phyloP scores from a whole-genome alignment of 2,797 vertebrate species.

The Siniperca undulata region DNA sequence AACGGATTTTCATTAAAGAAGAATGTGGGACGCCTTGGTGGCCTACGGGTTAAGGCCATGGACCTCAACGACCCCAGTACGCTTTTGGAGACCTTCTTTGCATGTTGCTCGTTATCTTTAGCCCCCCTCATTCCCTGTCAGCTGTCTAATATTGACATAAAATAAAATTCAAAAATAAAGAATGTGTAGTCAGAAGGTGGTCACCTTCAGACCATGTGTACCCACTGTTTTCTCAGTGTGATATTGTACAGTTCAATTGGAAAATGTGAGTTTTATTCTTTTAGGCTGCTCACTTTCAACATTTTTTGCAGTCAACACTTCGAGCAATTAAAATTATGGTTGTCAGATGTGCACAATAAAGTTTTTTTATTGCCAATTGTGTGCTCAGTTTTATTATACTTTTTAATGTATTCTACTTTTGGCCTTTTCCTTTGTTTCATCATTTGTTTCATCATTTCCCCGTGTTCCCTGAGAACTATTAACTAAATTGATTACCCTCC shows the following conservation, averaged over 20 bases:
- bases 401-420: slow-evolving; percentile 4
- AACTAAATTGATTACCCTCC: neutral
- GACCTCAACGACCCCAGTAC: neutral
- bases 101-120: neutral
- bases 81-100: neutral
- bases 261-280: neutral
- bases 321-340: neutral
- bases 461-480: neutral
- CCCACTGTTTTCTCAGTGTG: neutral
- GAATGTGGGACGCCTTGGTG: neutral
- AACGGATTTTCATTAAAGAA: neutral
- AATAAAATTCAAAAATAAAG: neutral
- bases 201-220: neutral
- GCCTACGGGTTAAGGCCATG: neutral
- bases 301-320: neutral
- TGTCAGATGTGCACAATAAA: slow-evolving; percentile 1
- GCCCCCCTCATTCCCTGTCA: neutral
- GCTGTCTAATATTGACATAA: neutral
- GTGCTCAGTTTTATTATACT: neutral
- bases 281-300: neutral
- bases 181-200: neutral
- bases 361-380: neutral
- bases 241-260: neutral
- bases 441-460: neutral
- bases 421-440: neutral